phyloP scores from a whole-genome alignment of 2,888 invertebrate genomes.

The Nomada lathburiana region DNA sequence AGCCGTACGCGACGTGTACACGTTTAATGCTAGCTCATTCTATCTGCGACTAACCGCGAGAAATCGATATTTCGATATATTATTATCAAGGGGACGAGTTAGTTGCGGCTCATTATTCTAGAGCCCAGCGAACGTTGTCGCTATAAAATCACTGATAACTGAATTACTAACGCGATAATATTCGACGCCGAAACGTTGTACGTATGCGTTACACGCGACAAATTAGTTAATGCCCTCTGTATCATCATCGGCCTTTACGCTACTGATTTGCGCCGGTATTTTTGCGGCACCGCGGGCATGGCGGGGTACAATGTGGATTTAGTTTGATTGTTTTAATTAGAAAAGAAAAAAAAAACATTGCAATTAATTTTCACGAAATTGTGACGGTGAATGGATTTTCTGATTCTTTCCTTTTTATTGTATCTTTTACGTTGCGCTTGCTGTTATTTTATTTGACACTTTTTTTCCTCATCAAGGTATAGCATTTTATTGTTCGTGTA shows the following conservation, averaged over 20 bases:
- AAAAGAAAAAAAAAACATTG: not conserved
- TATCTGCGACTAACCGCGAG: not conserved
- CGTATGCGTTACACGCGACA: constrained; percentile 21
- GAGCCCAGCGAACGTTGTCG: constrained; percentile 46
- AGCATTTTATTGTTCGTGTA: not conserved
- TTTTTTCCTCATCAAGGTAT: not conserved
- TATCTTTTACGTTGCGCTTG: too few species aligned
- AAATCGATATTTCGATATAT: constrained; percentile 61
- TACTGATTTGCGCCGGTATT: constrained; percentile 30
- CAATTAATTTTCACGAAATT: not conserved
- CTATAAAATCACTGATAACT: constrained; percentile 57
- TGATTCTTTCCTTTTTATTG: not conserved
- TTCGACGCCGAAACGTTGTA: constrained; percentile 35
- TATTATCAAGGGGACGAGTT: constrained; percentile 57
- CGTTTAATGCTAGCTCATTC: not conserved
- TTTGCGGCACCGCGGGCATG: not conserved
- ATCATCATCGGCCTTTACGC: constrained; percentile 24
- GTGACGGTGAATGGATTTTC: not conserved
- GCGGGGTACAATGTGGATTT: not conserved
- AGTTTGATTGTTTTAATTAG: too few species aligned
- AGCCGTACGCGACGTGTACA: not conserved
- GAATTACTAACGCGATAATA: constrained; percentile 64
- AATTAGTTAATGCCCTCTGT: constrained; percentile 57
- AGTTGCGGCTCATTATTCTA: constrained; percentile 55
- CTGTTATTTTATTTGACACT: not conserved